Conservation (phyloP, 2,888 invertebrate species). For the Didymodactylos carnosus region DNA sequence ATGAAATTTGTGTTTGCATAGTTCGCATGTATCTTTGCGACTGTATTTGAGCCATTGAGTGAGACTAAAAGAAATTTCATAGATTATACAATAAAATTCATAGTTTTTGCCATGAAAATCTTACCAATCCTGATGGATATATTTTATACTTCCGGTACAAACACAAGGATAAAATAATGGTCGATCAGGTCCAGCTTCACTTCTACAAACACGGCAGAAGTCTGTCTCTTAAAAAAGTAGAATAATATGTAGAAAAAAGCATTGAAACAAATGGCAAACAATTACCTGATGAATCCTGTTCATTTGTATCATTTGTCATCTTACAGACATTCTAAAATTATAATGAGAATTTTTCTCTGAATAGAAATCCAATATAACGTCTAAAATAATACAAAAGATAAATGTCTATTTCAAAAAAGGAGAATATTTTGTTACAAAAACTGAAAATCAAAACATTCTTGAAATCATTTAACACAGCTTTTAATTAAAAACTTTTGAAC, state of each 20-base stretch:
- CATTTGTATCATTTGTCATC: background rate
- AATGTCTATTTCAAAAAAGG: too few species aligned
- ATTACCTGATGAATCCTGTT: background rate
- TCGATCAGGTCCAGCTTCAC: constrained; percentile 70
- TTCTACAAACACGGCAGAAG: constrained; percentile 91
- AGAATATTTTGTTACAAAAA: too few species aligned
- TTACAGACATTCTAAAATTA: background rate
- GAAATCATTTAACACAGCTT: too few species aligned
- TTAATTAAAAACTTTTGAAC: too few species aligned
- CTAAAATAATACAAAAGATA: too few species aligned
- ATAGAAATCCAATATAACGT: too few species aligned
- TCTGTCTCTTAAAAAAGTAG: constrained; percentile 37
- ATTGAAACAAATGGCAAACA: background rate
- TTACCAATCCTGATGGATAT: constrained; percentile 79
- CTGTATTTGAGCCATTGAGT: constrained; percentile 98
- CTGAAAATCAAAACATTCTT: too few species aligned
- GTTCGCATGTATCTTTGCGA: constrained; percentile 89
- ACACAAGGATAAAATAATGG: constrained; percentile 94
- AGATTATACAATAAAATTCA: background rate
- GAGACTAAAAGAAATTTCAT: constrained; percentile 41
- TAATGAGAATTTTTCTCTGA: background rate
- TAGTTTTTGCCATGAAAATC: too few species aligned
- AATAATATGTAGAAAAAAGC: background rate
- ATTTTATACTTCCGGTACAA: constrained; percentile 95
- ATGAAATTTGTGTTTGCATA: constrained; percentile 87